Conservation (phyloP, 2,113 vertebrate genomes). For the Pseudorhombus dupliciocellatus region DNA sequence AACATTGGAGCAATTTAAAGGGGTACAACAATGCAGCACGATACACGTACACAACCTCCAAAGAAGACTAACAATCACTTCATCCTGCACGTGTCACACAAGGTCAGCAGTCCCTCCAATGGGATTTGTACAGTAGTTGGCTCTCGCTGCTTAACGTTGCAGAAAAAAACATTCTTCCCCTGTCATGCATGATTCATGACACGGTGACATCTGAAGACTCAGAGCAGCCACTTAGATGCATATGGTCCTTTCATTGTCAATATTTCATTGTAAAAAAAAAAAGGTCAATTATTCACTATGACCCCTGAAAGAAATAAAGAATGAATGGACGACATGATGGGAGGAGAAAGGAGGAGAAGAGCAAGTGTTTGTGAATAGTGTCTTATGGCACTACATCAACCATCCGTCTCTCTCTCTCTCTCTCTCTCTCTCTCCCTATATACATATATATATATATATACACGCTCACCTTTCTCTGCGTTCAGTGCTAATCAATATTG, state of each 20-base stretch:
- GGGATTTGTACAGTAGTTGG: conserved; percentile 16
- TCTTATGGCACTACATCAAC: neutral
- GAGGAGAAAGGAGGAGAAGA: conserved; percentile 6
- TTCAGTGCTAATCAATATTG: conserved; percentile 32
- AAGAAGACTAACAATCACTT: neutral
- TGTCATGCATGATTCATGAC: conserved; percentile 63
- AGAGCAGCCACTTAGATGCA: conserved; percentile 52
- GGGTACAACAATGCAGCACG: neutral
- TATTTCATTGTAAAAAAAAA: conserved; percentile 69
- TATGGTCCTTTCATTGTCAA: conserved; percentile 61
- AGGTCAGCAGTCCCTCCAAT: conserved; percentile 15
- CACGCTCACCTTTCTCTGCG: conserved; percentile 3
- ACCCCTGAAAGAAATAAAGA: conserved; percentile 52
- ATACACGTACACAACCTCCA: neutral
- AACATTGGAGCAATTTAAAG: too few species aligned
- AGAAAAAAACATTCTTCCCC: conserved; percentile 51
- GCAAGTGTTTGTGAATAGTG: conserved; percentile 23
- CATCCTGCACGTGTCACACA: neutral
- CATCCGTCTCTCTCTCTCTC: conserved; percentile 9
- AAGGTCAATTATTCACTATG: conserved; percentile 65
- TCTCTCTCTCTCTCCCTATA: too few species aligned
- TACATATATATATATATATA: too few species aligned
- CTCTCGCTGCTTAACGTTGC: conserved; percentile 37
- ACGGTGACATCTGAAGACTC: conserved; percentile 50
- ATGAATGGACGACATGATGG: conserved; percentile 29